Evolutionary conservation across 30 jellyfish, hydroid and myxozoan genomes (phyloP).

Genomic region (Aurelia aurita complex sp. Pacific): DNA sequence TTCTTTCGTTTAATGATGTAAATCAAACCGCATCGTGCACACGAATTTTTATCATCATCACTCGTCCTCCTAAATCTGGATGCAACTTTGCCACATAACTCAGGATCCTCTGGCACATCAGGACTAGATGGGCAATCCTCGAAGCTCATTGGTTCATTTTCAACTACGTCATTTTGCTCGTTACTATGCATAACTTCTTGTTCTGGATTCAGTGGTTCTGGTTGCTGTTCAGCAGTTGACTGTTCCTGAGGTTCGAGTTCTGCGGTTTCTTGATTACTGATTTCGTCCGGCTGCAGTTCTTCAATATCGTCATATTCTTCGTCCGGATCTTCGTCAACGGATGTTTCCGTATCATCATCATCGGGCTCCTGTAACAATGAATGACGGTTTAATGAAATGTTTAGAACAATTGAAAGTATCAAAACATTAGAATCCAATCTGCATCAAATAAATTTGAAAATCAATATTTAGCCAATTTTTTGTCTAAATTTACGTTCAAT

Average conservation of each 20-base stretch:
- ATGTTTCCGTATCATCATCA: neutral
- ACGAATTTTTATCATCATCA: constrained; percentile 68
- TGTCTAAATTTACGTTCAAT: too few relatives aligned
- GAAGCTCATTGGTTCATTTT: constrained; percentile 9
- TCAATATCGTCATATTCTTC: neutral
- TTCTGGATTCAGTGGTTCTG: neutral
- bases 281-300: neutral
- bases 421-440: too few relatives aligned
- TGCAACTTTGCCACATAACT: constrained; percentile 55
- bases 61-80: constrained; percentile 62
- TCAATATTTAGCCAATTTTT: too few relatives aligned
- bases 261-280: constrained; percentile 41
- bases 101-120: constrained; percentile 79
- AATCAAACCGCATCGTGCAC: constrained; percentile 89
- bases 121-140: constrained; percentile 68
- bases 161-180: neutral
- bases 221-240: constrained; percentile 14
- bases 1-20: constrained; percentile 77
- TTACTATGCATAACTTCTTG: neutral
- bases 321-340: neutral
- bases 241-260: constrained; percentile 49
- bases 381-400: too few relatives aligned
- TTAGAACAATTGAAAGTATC: too few relatives aligned
- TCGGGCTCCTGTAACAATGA: neutral
- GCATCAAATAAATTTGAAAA: too few relatives aligned